Base-by-base conservation (phyloP, 2,888 invertebrate species). In the Napeogenes inachia region DNA sequence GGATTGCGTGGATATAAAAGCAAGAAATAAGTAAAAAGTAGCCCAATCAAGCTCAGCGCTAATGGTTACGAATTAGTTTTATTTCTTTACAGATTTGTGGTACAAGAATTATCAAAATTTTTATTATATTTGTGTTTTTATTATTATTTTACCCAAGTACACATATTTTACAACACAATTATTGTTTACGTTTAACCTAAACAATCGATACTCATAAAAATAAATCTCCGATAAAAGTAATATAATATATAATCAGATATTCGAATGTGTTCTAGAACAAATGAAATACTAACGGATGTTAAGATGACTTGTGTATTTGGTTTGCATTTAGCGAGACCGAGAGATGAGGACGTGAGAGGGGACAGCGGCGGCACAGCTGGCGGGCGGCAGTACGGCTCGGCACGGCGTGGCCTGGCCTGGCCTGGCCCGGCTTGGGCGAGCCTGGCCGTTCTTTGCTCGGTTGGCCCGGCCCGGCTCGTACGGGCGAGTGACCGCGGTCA, bases 291-390 rank as follows among this genome's bases (percentile, higher is more conserved):
- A 80, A 72, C 75, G 81, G 84, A 84, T 84, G 85, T 85, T 82
- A 85, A 81, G 85, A 86, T 84, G 79, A 81, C 72, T 81, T 76
- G 82, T 87, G 87, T 87, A 87, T 87, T 87, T 87, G 79, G 77
- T 82, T 83, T 80, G 85, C 78, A 80, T 76, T 79, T 78, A 75
- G 78, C 80, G 82, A 80, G 80, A 80, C 77, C 78, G 79, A 80
- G 76, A 78, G 76, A 78, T 76, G 77, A 79, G 77, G 66, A 56
- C 62, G 38, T 32, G 59, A 33, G 60, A 54, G 30, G 60, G n/a
- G 64, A 46, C 42, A 54, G 53, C 50, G 64, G 62, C 35, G 61
- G 57, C 56, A 42, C 61, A 63, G 63, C 58, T 68, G 68, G 74
- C 67, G 70, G 72, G 69, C 74, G 30, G 50, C 50, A 6, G 35